phyloP scores from a whole-genome alignment of 1,140 invertebrate genomes.

The Anastrepha ludens region DNA sequence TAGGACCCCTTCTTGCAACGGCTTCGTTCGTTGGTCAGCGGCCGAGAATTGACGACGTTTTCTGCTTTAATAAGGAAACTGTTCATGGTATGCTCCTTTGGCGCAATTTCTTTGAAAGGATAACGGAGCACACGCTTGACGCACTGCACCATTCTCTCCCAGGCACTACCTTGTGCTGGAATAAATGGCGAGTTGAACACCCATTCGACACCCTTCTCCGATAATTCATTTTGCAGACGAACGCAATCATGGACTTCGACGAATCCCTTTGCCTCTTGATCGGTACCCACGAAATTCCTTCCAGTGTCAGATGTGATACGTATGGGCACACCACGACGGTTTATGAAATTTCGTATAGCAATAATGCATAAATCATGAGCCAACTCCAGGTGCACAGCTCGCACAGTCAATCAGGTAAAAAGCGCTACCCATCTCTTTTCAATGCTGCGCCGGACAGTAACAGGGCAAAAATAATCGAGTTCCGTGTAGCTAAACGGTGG shows the following conservation, averaged over 20 bases:
- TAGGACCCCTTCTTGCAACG: constrained; percentile 8
- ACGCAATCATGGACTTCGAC: constrained; percentile 46
- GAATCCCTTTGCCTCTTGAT: constrained; percentile 29
- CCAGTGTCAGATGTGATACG: constrained; percentile 52
- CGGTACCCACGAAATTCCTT: constrained; percentile 56
- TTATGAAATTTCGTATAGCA: constrained; percentile 56
- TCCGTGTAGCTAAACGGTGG: constrained; percentile 40
- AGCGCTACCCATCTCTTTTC: constrained; percentile 53
- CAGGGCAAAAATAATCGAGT: constrained; percentile 22
- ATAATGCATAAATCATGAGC: constrained; percentile 53
- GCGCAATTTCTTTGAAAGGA: constrained; percentile 57
- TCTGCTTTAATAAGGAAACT: constrained; percentile 63
- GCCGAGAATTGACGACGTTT: constrained; percentile 55
- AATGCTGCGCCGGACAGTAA: constrained; percentile 29
- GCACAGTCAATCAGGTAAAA: constrained; percentile 52
- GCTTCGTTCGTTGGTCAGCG: too few relatives aligned
- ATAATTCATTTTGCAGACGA: constrained; percentile 25
- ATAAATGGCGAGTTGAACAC: constrained; percentile 48
- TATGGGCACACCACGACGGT: constrained; percentile 42
- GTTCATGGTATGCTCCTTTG: constrained; percentile 60
- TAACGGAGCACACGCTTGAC: constrained; percentile 61
- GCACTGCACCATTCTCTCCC: constrained; percentile 62
- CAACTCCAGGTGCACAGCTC: constrained; percentile 56
- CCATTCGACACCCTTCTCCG: constrained; percentile 52
- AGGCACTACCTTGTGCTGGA: constrained; percentile 59